Base-by-base conservation (phyloP, 53 echinoderm and acorn worm genomes). In the Arbacia lixula region DNA sequence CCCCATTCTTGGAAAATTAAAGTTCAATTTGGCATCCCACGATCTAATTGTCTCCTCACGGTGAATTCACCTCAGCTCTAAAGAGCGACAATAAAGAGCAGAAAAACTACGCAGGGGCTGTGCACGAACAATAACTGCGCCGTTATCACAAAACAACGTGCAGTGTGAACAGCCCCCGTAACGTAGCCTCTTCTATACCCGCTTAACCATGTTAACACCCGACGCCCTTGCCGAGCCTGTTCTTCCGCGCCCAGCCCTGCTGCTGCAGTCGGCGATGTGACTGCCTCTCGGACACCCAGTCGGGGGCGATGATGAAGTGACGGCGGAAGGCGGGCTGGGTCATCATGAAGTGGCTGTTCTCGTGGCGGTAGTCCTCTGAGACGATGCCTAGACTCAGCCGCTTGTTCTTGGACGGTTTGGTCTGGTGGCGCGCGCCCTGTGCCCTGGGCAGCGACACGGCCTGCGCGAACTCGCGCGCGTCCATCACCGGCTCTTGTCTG, bases 271-370 rank as follows among this genome's bases (percentile, higher is more conserved):
- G 60, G n/a, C 91, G 91, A 76, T 88, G 86, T 5, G 93, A 86
- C 36, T 87, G 66, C 5, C 89, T 61, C 58, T 96, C 96, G 1
- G 96, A 96, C 25, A 93, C 93, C 96, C 96, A 96, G 65, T 96
- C 96, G 31, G 96, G 96, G 10, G 93, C 93, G 80, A 96, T 96
- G 85, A 87, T 86, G 40, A 96, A 96, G 32, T 85, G 91, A 12
- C 91, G 83, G 25, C 89, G 81, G 37, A 66, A 87, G 3, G 85
- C 33, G 5, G 89, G 84, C 27, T 81, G 53, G 16, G 96, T 89
- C 55, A 71, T 64, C 29, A 68, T 50, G 77, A 96, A 96, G 33
- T 88, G 83, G 66, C 96, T 96, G 52, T 91, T 93, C 53, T 89
- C 85, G 49, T 96, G 93, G 4, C 66, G 66, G 66, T 96, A 96